Evolutionary conservation across 2,113 vertebrate genomes (phyloP), one percentile per base, ranked within the genome.

Genomic region (Glareola pratincola): DNA sequence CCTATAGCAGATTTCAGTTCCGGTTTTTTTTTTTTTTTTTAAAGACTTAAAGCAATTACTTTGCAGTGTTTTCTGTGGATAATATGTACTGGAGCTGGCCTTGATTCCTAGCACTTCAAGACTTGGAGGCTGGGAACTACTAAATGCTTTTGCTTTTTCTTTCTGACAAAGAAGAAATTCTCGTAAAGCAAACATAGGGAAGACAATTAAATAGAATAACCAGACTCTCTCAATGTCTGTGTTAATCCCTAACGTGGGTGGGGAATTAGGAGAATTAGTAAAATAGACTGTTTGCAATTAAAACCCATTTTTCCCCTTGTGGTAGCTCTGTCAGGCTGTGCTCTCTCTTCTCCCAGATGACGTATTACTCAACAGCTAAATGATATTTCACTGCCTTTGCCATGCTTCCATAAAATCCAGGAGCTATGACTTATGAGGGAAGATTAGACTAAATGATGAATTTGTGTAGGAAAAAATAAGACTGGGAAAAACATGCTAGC

Each of bases 141-240:
- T 85, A 94, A 93, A 87, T 30, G 66, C 57, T 82, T 93, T 85
- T 90, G 27, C 36, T 96, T 94, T 90, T 92, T 79, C 14, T 60
- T 95, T 91, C 77, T 85, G 39, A 60, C 41, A 30, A 39, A 84
- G 41, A 54, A 81, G n/a, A 73, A 45, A 82, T 63, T 85, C 32
- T 90, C 53, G 41, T 45, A 45, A 39, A 91, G 64, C 21, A 94
- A 85, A 78, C 10, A 39, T 1, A 50, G 14, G 27, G 50, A 85
- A 75, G 56, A 85, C 77, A 90, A 87, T 75, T 62, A 89, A 85
- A 51, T 0, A 67, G 60, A 89, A 34, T 56, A 75, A 69, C 15
- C 2, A 73, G 60, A 68, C 66, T 71, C 51, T 54, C 50, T 91
- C 36, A 53, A 10, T 19, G 36, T 23, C 76, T 81, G 41, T 53